Evolutionary conservation across 2,888 invertebrate species (phyloP).

Genomic region (Chrysina gloriosa): DNA sequence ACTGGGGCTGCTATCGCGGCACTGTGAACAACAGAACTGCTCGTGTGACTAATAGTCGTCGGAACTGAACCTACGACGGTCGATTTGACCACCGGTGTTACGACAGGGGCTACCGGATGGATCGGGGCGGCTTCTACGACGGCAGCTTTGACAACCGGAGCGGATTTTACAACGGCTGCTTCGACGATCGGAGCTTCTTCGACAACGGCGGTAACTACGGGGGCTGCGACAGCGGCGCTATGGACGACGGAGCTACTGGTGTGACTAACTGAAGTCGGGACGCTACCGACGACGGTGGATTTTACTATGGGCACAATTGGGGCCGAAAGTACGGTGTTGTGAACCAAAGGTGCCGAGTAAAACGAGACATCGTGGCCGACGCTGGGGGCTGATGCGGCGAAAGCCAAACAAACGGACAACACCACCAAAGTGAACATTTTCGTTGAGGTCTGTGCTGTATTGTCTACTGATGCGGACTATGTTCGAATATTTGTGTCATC

Average conservation of each 20-base stretch:
- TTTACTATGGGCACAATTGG: constrained; percentile 48
- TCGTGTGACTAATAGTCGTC: constrained; percentile 31
- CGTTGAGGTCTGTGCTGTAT: constrained; percentile 66
- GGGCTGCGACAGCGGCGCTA: constrained; percentile 52
- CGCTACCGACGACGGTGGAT: constrained; percentile 59
- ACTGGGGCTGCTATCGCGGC: constrained; percentile 28
- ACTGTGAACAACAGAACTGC: constrained; percentile 37
- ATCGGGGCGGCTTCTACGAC: constrained; percentile 29
- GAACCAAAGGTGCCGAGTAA: constrained; percentile 56
- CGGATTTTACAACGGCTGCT: constrained; percentile 28
- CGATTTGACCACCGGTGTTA: constrained; percentile 9
- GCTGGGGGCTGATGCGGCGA: constrained; percentile 68
- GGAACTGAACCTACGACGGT: constrained; percentile 39
- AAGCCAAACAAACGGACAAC: constrained; percentile 70
- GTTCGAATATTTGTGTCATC: constrained; percentile 12
- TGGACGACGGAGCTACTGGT: constrained; percentile 50
- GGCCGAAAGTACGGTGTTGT: constrained; percentile 50
- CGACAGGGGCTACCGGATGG: constrained; percentile 19
- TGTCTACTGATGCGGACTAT: constrained; percentile 41
- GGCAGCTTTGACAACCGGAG: constrained; percentile 26
- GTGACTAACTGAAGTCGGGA: constrained; percentile 61
- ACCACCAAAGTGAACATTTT: constrained; percentile 72
- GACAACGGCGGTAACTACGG: constrained; percentile 53
- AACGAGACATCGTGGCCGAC: constrained; percentile 52
- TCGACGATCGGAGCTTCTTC: constrained; percentile 25